Conservation (phyloP, 1,140 invertebrate genomes). For the Tetragonula clypearis region DNA sequence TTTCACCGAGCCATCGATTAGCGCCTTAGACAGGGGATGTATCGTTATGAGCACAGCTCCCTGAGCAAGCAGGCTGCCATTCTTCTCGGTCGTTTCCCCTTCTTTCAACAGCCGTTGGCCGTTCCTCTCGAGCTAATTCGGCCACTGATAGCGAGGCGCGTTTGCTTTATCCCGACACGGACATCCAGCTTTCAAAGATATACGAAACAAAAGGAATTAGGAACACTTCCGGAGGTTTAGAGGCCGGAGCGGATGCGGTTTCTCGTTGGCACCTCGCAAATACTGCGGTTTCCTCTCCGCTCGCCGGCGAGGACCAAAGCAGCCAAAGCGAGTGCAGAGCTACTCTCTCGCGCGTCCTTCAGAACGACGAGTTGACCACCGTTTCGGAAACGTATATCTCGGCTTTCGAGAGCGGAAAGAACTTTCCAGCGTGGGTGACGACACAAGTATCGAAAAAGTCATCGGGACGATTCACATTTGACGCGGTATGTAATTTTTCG, state of each 20-base stretch:
- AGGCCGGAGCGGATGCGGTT: constrained; percentile 14
- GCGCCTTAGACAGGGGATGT: neutral
- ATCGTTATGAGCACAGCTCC: constrained; percentile 35
- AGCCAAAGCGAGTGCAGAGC: too few relatives aligned
- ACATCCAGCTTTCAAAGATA: neutral
- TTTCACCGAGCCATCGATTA: constrained; percentile 45
- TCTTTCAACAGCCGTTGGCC: neutral
- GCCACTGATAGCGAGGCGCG: neutral
- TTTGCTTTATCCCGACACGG: neutral
- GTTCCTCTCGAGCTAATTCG: too few relatives aligned
- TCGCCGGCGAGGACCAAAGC: too few relatives aligned
- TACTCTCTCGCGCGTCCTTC: too few relatives aligned
- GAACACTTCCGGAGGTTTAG: neutral
- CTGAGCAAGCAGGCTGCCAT: neutral
- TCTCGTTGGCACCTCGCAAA: constrained; percentile 18
- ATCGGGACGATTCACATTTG: too few relatives aligned
- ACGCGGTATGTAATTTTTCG: too few relatives aligned
- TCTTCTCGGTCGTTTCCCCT: neutral
- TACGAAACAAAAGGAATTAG: constrained; percentile 27
- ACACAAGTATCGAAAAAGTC: too few relatives aligned
- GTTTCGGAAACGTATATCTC: neutral
- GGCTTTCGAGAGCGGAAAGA: too few relatives aligned
- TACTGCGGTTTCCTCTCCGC: constrained; percentile 25
- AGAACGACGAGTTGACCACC: neutral
- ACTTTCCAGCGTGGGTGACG: neutral